Evolutionary conservation across 2,113 vertebrate species (phyloP), one percentile per base, ranked within the genome.

Genomic region (Typhlomys cinereus): DNA sequence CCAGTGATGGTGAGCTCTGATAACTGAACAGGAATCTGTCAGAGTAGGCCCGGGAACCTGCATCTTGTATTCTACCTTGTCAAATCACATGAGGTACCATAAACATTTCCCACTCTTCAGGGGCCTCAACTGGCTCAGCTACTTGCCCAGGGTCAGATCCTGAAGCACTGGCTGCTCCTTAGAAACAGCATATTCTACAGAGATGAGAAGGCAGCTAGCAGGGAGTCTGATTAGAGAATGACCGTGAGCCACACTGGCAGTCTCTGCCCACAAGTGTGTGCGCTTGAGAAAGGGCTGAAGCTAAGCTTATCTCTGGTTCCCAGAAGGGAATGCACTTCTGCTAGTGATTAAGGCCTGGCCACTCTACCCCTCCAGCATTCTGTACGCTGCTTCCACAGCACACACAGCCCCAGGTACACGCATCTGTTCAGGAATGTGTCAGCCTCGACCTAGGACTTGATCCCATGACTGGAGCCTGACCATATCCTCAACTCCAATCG

Each of bases 331-430:
- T 31, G 48, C 17, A 20, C 70, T 57, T 50, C 44, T 3, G 6
- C 57, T 23, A 57, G 41, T 44, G 34, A 31, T 36, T 34, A 14
- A 8, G 9, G 21, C 46, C 50, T 27, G 61, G 61, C 46, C 46
- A 59, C 3, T 3, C 0, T 9, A 23, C 10, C n/a, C 48, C 50
- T 76, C 76, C n/a, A n/a, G 34, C 6, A 12, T 36, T 21, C 1
- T n/a, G 5, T 6, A 50, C 2, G 2, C 67, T 46, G 50, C n/a
- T 29, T 31, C 36, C 29, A 41, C 8, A 14, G 67, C 39, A 20
- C 3, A 20, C 3, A 5, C 23, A 62, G 23, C 0, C 27, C 27
- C 34, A 41, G 11, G 27, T 4, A 14, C 4, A n/a, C 1, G 5
- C 3, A 36, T 13, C 14, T 62, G 5, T 36, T 48, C 36, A 25